Evolutionary conservation across 2,797 vertebrate species (phyloP).

Genomic region (Diplodus puntazzo): DNA sequence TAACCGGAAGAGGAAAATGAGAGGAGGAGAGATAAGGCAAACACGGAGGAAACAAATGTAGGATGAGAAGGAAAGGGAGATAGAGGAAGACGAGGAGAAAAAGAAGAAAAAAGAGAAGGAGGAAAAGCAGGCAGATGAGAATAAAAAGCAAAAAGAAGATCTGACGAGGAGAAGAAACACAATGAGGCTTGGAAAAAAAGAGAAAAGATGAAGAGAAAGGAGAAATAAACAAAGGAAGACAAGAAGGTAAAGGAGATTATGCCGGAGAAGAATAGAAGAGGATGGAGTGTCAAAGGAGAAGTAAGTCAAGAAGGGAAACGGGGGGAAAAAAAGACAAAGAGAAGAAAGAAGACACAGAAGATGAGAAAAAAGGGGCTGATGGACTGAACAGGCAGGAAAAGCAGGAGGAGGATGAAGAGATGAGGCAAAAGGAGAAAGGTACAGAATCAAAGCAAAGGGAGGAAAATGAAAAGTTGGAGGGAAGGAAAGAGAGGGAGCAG

Average conservation of each 20-base stretch:
- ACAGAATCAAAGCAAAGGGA: background rate
- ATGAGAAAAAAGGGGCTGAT: background rate
- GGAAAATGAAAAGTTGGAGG: background rate
- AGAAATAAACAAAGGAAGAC: background rate
- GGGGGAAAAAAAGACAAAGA: too few relatives aligned
- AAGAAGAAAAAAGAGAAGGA: background rate
- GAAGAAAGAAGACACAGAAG: too few relatives aligned
- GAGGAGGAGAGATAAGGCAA: background rate
- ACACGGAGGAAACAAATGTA: background rate
- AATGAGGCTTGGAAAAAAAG: background rate
- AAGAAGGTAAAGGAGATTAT: background rate
- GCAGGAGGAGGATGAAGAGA: background rate
- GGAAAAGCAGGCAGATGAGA: background rate
- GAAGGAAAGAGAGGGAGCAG: background rate
- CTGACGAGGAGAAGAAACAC: background rate
- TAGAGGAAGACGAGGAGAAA: background rate
- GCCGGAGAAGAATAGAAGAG: background rate
- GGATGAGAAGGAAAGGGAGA: background rate
- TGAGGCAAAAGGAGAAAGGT: background rate
- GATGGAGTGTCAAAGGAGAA: slow-evolving; percentile 7
- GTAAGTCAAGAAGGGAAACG: background rate
- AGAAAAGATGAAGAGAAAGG: background rate
- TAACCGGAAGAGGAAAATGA: background rate
- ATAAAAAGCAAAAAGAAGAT: background rate
- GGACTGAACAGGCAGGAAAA: background rate